A percentile compares a stretch with the other conserved stretches of the same genome.
These are phyloP conservation scores for Setophaga coronata DNA, from an alignment of 2,113 vertebrate genomes.

Conservation along the genomic window DNA sequence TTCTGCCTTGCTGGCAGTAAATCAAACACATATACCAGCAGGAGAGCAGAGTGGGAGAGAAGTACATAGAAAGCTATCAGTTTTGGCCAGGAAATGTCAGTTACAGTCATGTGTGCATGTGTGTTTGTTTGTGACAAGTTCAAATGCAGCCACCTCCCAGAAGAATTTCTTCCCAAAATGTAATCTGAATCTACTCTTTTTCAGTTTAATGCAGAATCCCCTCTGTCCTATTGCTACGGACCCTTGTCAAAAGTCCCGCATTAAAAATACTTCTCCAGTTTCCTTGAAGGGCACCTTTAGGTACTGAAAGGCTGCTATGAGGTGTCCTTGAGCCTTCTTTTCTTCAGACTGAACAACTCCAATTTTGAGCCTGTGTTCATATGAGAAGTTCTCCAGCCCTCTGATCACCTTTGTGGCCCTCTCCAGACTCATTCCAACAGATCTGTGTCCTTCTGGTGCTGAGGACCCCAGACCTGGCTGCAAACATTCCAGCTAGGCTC, in stretches of 20 bases:
- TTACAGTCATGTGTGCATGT: not conserved
- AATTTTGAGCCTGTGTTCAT: not conserved
- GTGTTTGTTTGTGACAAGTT: not conserved
- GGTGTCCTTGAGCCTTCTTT: not conserved
- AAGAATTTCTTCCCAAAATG: not conserved
- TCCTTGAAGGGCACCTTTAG: not conserved
- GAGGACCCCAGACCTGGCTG: not conserved
- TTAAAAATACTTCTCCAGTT: not conserved
- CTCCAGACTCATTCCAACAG: rapidly evolving
- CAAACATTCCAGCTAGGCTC: not conserved
- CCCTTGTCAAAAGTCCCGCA: not conserved
- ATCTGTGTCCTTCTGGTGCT: not conserved
- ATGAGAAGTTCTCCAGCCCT: not conserved
- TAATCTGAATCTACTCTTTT: not conserved
- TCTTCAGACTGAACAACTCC: not conserved
- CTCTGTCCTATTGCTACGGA: not conserved
- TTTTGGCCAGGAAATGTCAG: not conserved
- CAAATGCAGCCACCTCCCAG: not conserved
- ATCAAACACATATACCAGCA: not conserved
- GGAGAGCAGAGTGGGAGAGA: not conserved
- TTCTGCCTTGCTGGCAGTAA: not conserved
- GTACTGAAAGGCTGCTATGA: not conserved
- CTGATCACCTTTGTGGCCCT: not conserved
- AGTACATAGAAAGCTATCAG: not conserved
- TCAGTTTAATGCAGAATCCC: not conserved